These are phyloP conservation scores for Adelges cooleyi DNA, from an alignment of 1,140 invertebrate genomes.

Conservation along the genomic window DNA sequence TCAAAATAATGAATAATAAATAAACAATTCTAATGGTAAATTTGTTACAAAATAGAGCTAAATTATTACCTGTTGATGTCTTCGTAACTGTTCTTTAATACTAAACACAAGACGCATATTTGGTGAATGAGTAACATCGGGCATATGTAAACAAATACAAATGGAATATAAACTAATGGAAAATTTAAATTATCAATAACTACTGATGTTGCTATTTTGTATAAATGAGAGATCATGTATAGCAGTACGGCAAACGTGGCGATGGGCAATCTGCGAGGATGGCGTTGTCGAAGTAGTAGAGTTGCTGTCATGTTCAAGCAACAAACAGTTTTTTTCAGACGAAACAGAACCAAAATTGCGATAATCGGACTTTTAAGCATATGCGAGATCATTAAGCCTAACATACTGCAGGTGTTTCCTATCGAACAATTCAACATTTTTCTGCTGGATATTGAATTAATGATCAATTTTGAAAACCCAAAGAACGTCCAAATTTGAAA, in stretches of 20 bases:
- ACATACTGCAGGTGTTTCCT: constrained; percentile 23
- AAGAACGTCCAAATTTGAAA: constrained; percentile 19
- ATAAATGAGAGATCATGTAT: not conserved
- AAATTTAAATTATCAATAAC: too few relatives aligned
- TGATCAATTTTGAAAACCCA: constrained; percentile 7
- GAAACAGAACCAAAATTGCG: constrained; percentile 1
- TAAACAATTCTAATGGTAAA: too few relatives aligned
- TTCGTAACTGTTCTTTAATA: constrained; percentile 5
- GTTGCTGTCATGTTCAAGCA: too few relatives aligned
- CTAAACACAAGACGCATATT: constrained; percentile 1
- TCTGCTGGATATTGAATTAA: not conserved
- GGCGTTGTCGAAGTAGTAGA: not conserved
- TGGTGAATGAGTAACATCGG: constrained; percentile 18
- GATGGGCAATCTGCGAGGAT: not conserved
- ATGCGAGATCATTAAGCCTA: constrained; percentile 14
- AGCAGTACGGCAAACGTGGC: not conserved
- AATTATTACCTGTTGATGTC: constrained; percentile 28
- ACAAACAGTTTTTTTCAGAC: too few relatives aligned
- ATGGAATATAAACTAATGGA: constrained; percentile 17
- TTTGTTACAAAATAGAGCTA: too few relatives aligned
- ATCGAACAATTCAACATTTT: not conserved
- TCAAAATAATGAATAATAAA: too few relatives aligned
- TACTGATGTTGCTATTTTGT: too few relatives aligned
- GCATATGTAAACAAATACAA: constrained; percentile 16
- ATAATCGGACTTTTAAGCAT: constrained; percentile 18